phyloP scores from a whole-genome alignment of 2,888 invertebrate species.

The Hipparchia sbordonii region DNA sequence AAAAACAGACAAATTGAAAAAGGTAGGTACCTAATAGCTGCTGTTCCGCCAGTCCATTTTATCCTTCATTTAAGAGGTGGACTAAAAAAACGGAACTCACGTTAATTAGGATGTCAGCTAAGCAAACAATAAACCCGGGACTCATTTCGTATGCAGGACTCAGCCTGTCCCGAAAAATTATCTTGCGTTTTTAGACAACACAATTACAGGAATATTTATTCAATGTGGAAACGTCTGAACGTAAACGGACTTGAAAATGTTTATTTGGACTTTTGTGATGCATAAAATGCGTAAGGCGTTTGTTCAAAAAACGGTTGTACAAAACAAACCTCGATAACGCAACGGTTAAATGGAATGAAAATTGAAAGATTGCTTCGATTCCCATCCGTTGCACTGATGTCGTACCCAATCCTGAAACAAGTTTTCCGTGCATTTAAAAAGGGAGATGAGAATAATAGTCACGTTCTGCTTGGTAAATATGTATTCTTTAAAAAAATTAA shows the following conservation, averaged over 20 bases:
- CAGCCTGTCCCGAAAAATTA: constrained; percentile 66
- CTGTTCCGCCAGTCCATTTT: constrained; percentile 17
- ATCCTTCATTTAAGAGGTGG: constrained; percentile 40
- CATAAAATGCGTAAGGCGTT: not conserved
- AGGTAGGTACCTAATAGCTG: not conserved
- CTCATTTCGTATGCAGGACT: constrained; percentile 74
- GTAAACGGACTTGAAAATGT: constrained; percentile 57
- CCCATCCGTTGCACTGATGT: too few relatives aligned
- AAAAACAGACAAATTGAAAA: not conserved
- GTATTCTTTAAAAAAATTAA: too few relatives aligned
- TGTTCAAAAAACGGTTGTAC: too few relatives aligned
- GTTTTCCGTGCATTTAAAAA: too few relatives aligned
- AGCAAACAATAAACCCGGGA: constrained; percentile 76
- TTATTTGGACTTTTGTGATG: constrained; percentile 39
- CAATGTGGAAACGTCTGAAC: constrained; percentile 56
- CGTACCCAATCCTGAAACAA: too few relatives aligned
- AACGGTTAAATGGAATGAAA: too few relatives aligned
- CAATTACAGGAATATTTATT: constrained; percentile 77
- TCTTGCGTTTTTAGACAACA: constrained; percentile 70
- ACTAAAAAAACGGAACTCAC: constrained; percentile 68
- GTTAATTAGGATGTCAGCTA: constrained; percentile 77
- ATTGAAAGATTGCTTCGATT: too few relatives aligned
- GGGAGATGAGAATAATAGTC: too few relatives aligned
- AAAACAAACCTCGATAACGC: too few relatives aligned
- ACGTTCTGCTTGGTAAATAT: too few relatives aligned